These are phyloP conservation scores for Onychomys leucogaster DNA, from an alignment of 2,797 vertebrate genomes.

Conservation along the genomic window DNA sequence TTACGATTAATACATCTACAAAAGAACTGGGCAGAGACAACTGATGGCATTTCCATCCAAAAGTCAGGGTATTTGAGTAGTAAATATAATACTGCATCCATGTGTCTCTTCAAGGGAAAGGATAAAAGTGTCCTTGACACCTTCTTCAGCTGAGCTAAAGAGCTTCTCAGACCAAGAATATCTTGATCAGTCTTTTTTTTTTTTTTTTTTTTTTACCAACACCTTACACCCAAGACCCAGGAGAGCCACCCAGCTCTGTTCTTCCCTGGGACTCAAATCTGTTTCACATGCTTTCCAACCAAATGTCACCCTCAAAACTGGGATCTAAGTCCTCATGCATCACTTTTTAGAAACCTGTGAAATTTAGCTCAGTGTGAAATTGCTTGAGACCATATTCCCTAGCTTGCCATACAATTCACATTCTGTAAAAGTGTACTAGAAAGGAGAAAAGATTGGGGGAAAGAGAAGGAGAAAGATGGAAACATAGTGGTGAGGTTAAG, in stretches of 20 bases:
- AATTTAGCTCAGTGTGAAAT: neutral
- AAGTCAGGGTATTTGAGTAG: conserved; percentile 75
- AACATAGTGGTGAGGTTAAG: neutral
- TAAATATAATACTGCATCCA: conserved; percentile 56
- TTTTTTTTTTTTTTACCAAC: neutral
- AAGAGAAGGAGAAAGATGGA: neutral
- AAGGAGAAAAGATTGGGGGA: neutral
- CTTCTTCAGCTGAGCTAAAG: neutral
- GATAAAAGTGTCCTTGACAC: conserved; percentile 42
- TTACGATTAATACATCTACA: conserved; percentile 94
- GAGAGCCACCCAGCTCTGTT: neutral
- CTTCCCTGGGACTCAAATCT: neutral
- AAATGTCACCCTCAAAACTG: neutral
- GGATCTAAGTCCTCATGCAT: neutral
- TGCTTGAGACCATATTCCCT: neutral
- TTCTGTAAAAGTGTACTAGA: neutral
- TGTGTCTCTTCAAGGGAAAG: conserved; percentile 18
- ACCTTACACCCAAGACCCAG: neutral
- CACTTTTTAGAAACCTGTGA: neutral
- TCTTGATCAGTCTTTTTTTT: neutral
- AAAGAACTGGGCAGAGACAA: conserved; percentile 92
- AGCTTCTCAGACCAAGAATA: neutral
- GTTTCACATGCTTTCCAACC: neutral
- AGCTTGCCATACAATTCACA: neutral
- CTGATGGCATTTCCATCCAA: conserved; percentile 90